Evolutionary conservation across 2,888 invertebrate species (phyloP).

Genomic region (Auanema sp.): DNA sequence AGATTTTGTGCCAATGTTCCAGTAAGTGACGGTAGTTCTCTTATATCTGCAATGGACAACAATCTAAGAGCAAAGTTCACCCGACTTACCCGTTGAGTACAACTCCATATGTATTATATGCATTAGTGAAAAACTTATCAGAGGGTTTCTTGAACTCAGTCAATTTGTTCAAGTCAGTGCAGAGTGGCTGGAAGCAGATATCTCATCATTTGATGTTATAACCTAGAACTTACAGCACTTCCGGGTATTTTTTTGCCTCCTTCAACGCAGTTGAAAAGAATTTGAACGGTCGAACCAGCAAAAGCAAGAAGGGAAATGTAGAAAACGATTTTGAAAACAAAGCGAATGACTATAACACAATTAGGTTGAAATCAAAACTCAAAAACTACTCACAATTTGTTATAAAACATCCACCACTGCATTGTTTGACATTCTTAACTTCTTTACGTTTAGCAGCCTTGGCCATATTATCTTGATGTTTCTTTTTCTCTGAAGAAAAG

Average conservation of each 20-base stretch:
- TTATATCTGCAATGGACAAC: slow-evolving; percentile 3
- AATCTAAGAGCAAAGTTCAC: not conserved
- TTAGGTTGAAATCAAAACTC: not conserved
- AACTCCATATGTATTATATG: slow-evolving; percentile 17
- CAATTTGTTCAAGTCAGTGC: slow-evolving; percentile 29
- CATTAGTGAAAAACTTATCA: slow-evolving; percentile 23
- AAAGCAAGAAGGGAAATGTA: slow-evolving; percentile 16
- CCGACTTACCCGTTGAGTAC: slow-evolving; percentile 25
- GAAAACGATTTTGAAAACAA: slow-evolving; percentile 16
- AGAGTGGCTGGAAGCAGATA: slow-evolving; percentile 23
- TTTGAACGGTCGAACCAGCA: slow-evolving; percentile 18
- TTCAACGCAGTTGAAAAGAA: slow-evolving; percentile 12
- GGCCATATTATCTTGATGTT: not conserved
- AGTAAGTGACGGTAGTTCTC: not conserved
- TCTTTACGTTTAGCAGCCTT: too few species aligned
- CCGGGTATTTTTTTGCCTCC: slow-evolving; percentile 25
- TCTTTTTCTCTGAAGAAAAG: not conserved
- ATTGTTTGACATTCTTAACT: not conserved
- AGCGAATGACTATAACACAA: slow-evolving; percentile 25
- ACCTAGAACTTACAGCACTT: slow-evolving; percentile 8
- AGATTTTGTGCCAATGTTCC: not conserved
- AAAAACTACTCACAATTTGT: not conserved
- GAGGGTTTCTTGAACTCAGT: slow-evolving; percentile 24
- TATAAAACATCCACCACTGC: too few species aligned
- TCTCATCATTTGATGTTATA: not conserved